A percentile compares a stretch with the other conserved stretches of the same genome.
Conservation (phyloP, 37 sponge, comb jelly and placozoan species). For the Cladorhizidae sp. region DNA sequence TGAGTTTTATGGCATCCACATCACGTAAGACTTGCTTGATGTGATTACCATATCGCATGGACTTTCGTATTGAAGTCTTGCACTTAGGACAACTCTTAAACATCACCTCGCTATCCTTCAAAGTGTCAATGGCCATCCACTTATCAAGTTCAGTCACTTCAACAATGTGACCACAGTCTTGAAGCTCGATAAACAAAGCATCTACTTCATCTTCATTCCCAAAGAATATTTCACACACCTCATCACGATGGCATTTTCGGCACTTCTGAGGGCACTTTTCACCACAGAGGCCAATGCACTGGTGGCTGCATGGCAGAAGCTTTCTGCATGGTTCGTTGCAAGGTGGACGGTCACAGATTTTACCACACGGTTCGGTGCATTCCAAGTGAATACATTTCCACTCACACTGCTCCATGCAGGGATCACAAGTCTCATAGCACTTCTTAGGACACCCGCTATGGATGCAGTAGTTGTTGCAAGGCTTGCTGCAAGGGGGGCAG, state of each 20-base stretch:
- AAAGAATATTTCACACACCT: constrained; percentile 82
- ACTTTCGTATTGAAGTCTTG: constrained; percentile 64
- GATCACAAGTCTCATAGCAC: constrained; percentile 75
- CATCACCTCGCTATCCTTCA: constrained; percentile 35
- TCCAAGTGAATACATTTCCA: constrained; percentile 79
- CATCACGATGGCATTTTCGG: constrained; percentile 58
- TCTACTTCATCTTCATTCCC: constrained; percentile 83
- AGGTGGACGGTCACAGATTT: constrained; percentile 71
- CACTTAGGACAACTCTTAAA: constrained; percentile 84
- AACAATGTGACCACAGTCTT: constrained; percentile 83
- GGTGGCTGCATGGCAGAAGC: constrained; percentile 68
- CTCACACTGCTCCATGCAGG: constrained; percentile 76
- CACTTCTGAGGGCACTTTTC: constrained; percentile 81
- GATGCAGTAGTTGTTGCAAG: constrained; percentile 72
- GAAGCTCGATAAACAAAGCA: constrained; percentile 79
- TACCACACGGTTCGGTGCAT: constrained; percentile 79
- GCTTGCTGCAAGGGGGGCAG: constrained; percentile 74
- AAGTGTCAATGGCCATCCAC: constrained; percentile 71
- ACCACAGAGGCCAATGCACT: constrained; percentile 92
- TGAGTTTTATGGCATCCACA: constrained; percentile 69
- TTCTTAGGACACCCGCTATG: constrained; percentile 75
- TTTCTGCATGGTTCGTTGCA: constrained; percentile 58
- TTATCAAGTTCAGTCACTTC: constrained; percentile 78
- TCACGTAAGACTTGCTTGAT: constrained; percentile 64
- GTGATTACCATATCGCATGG: constrained; percentile 82